phyloP scores from a whole-genome alignment of 2,113 vertebrate genomes.

The Sylvia atricapilla region DNA sequence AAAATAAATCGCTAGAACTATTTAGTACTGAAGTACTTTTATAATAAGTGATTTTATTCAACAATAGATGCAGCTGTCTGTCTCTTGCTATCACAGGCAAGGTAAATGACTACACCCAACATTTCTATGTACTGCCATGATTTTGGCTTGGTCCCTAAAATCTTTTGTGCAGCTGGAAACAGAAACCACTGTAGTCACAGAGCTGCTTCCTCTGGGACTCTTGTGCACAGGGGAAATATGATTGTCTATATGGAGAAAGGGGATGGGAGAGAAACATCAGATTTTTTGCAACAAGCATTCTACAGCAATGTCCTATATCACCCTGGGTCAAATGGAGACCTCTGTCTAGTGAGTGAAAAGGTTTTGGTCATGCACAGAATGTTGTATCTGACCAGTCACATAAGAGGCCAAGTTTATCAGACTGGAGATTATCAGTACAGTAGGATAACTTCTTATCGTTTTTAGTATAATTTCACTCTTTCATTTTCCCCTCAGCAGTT shows the following conservation, averaged over 20 bases:
- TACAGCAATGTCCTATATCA: not conserved
- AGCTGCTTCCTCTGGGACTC: not conserved
- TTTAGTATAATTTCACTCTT: not conserved
- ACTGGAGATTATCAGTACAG: not conserved
- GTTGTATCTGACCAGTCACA: not conserved
- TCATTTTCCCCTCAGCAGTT: not conserved
- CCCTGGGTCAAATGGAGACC: not conserved
- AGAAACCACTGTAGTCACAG: not conserved
- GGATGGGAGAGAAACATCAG: not conserved
- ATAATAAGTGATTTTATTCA: not conserved
- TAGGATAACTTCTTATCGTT: not conserved
- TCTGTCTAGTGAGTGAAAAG: not conserved
- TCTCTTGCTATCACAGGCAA: not conserved
- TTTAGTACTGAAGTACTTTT: not conserved
- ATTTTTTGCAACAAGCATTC: not conserved
- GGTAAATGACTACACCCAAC: not conserved
- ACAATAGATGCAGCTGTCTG: not conserved
- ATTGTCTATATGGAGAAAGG: not conserved
- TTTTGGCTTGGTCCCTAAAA: not conserved
- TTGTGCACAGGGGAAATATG: not conserved
- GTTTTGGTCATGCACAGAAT: not conserved
- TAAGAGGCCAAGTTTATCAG: not conserved
- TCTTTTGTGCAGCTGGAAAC: not conserved
- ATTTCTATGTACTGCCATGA: not conserved
- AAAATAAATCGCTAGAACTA: slow-evolving; percentile 3